Percentiles rank a stretch among this genome's conserved stretches.
Evolutionary conservation across 2,797 vertebrate species (phyloP).

Genomic region (Microctenopoma stevenorrisi): DNA sequence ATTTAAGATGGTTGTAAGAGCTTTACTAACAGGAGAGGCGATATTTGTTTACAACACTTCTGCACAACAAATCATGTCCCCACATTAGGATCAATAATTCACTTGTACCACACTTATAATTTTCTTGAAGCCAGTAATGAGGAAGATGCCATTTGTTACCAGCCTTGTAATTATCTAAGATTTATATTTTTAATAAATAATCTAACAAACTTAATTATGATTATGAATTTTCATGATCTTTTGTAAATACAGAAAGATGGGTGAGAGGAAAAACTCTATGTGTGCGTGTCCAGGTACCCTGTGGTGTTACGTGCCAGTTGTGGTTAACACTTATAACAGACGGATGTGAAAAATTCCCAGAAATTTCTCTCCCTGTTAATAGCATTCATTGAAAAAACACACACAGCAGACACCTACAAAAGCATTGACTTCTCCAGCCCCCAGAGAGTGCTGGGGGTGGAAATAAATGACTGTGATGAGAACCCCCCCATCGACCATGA

Average conservation of each 20-base stretch:
- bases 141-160: slow-evolving; percentile 18
- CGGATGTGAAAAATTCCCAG: neutral
- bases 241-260: slow-evolving; percentile 4
- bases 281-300: neutral
- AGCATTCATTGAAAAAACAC: neutral
- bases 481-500: slow-evolving; percentile 37
- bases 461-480: slow-evolving; percentile 56
- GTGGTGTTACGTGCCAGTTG: neutral
- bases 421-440: slow-evolving; percentile 20
- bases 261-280: neutral
- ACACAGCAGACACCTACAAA: neutral
- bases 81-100: slow-evolving; percentile 40
- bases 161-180: slow-evolving; percentile 49
- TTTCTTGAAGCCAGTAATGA: slow-evolving; percentile 32
- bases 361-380: neutral
- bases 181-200: slow-evolving; percentile 62
- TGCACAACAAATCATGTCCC: slow-evolving; percentile 36
- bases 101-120: slow-evolving; percentile 26
- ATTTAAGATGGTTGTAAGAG: slow-evolving; percentile 28
- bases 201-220: slow-evolving; percentile 27
- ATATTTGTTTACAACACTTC: slow-evolving; percentile 48
- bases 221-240: slow-evolving; percentile 1
- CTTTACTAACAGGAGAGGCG: slow-evolving; percentile 17
- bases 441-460: slow-evolving; percentile 10
- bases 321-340: slow-evolving; percentile 1